phyloP scores from a whole-genome alignment of 2,113 vertebrate genomes.

The Micronycteris hirsuta region DNA sequence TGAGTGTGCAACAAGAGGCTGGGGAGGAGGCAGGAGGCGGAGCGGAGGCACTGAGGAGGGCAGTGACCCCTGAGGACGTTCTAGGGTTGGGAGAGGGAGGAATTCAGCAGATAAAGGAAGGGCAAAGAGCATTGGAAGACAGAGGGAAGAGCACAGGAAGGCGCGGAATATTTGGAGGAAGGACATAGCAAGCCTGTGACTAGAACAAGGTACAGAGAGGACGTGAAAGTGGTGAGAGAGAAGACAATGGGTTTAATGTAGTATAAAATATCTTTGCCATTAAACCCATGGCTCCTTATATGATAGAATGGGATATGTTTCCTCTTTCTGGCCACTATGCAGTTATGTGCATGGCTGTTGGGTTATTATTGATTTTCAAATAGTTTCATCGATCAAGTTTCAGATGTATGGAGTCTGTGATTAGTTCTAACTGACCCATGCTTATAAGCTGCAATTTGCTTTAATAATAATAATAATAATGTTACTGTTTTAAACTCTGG shows the following conservation, averaged over 20 bases:
- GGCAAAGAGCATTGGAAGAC: too few relatives aligned
- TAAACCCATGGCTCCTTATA: not conserved
- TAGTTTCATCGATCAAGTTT: not conserved
- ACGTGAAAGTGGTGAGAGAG: not conserved
- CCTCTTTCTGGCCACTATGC: not conserved
- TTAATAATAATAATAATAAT: not conserved
- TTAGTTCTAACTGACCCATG: not conserved
- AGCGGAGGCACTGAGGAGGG: not conserved
- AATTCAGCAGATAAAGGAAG: not conserved
- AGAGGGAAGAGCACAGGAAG: not conserved
- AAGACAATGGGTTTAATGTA: not conserved
- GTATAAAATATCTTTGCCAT: not conserved
- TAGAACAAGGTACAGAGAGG: not conserved
- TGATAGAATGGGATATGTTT: not conserved
- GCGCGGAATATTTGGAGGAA: not conserved
- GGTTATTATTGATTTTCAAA: not conserved
- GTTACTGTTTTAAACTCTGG: not conserved
- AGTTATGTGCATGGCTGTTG: not conserved
- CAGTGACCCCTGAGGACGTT: accelerated
- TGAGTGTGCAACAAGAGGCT: not conserved
- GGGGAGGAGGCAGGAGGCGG: too few relatives aligned
- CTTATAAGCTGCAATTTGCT: not conserved
- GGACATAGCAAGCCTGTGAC: not conserved
- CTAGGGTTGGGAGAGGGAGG: not conserved
- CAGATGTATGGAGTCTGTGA: not conserved